Evolutionary conservation across 2,113 vertebrate genomes (phyloP).

Genomic region (Takifugu flavidus): DNA sequence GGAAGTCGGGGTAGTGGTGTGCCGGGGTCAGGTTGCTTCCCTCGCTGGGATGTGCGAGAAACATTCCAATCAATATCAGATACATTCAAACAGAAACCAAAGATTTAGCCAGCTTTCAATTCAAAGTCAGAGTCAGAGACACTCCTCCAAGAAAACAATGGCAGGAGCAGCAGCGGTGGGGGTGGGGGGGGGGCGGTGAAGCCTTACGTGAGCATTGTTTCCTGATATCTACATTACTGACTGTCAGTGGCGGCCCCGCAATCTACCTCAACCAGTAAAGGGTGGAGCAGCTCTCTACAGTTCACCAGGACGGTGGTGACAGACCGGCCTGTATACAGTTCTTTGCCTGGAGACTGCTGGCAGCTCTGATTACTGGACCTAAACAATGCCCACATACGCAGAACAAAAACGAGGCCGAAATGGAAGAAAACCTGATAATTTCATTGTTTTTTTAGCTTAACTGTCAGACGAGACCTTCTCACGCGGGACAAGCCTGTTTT

Average conservation of each 20-base stretch:
- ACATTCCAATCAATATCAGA: background rate
- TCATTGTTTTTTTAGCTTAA: background rate
- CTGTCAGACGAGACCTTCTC: conserved; percentile 1
- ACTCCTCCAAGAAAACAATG: background rate
- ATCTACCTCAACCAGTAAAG: conserved; percentile 20
- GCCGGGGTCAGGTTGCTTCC: conserved; percentile 97
- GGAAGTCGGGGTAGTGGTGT: conserved; percentile 97
- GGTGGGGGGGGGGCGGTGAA: background rate
- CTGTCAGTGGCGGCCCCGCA: conserved; percentile 21
- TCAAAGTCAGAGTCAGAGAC: background rate
- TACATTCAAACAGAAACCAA: background rate
- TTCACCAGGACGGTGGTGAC: conserved; percentile 8
- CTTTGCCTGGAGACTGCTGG: conserved; percentile 44
- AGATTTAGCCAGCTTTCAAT: background rate
- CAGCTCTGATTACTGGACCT: conserved; percentile 45
- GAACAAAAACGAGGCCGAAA: background rate
- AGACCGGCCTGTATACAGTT: conserved; percentile 40
- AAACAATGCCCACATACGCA: conserved; percentile 27
- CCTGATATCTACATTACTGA: background rate
- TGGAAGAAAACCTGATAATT: conserved; percentile 23
- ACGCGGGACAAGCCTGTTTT: conserved; percentile 36
- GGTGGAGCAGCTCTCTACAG: background rate
- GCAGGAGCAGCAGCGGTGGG: background rate
- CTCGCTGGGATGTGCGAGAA: conserved; percentile 75
- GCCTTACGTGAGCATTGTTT: conserved; percentile 1